phyloP scores from a whole-genome alignment of 2,888 invertebrate species.

The Netelia melanura region DNA sequence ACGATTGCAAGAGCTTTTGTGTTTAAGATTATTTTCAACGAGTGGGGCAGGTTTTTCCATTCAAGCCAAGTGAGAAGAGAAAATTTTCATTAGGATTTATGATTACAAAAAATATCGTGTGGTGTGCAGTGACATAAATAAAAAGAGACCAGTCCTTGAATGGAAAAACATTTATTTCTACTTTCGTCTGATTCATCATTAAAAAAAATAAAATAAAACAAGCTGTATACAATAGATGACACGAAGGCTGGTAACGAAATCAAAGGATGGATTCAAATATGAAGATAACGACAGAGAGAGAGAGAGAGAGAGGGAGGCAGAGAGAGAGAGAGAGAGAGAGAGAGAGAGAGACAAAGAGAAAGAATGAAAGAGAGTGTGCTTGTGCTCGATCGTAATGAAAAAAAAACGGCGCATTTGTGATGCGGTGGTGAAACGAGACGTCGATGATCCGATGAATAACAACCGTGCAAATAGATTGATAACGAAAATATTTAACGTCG shows the following conservation, averaged over 20 bases:
- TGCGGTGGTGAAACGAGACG: conserved; percentile 54
- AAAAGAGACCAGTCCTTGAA: conserved; percentile 83
- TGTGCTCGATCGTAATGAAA: conserved; percentile 36
- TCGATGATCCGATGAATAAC: conserved; percentile 58
- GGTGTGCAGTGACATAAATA: conserved; percentile 82
- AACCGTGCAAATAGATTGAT: conserved; percentile 56
- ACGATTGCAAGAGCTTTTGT: conserved; percentile 51
- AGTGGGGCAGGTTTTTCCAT: conserved; percentile 81
- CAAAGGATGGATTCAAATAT: conserved; percentile 47
- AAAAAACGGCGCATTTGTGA: conserved; percentile 38
- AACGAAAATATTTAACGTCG: conserved; percentile 30
- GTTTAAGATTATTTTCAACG: conserved; percentile 8
- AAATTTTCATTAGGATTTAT: conserved; percentile 78
- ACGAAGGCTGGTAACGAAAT: conserved; percentile 68
- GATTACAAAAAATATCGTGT: conserved; percentile 75
- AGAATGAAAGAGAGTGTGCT: conserved; percentile 29
- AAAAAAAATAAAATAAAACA: conserved; percentile 66
- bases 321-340: conserved; percentile 42
- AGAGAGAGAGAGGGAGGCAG: conserved; percentile 37
- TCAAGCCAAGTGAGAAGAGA: conserved; percentile 83
- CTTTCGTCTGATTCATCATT: conserved; percentile 77
- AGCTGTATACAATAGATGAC: conserved; percentile 73
- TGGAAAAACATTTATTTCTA: conserved; percentile 85
- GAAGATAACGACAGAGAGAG: conserved; percentile 39
- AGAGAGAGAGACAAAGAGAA: not conserved